phyloP scores from a whole-genome alignment of 2,888 invertebrate genomes.

The Sinhomidia bicolor region DNA sequence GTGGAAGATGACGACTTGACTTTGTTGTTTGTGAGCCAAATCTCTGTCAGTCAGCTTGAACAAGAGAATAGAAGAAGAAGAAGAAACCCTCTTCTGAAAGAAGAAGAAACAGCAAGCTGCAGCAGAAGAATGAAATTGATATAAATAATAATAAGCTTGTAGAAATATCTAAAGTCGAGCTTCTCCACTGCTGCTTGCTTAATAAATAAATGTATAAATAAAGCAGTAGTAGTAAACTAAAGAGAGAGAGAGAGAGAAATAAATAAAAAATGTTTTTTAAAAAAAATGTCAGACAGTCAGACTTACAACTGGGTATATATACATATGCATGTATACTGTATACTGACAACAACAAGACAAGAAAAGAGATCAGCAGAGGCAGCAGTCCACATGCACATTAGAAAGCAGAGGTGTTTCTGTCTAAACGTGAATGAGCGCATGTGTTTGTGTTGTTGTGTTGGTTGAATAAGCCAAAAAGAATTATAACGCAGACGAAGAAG shows the following conservation, averaged over 20 bases:
- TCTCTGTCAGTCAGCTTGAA: conserved; percentile 51
- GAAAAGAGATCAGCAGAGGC: conserved; percentile 40
- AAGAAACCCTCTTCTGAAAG: background rate
- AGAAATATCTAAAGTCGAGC: conserved; percentile 15
- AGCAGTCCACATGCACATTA: background rate
- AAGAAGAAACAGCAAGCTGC: background rate
- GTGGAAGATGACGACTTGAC: conserved; percentile 43
- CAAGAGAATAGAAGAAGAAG: background rate
- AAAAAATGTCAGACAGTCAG: background rate
- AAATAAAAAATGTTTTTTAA: conserved; percentile 15
- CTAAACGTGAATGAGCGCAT: background rate
- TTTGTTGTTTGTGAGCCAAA: conserved; percentile 54
- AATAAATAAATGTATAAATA: conserved; percentile 40
- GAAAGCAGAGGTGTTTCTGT: background rate
- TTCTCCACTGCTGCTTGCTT: conserved; percentile 18
- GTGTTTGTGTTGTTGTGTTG: conserved; percentile 35
- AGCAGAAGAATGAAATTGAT: background rate
- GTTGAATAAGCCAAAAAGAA: conserved; percentile 60
- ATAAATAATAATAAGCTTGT: conserved; percentile 25
- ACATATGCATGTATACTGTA: too few species aligned
- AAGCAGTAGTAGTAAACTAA: background rate
- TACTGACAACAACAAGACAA: background rate
- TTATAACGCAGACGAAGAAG: conserved; percentile 45
- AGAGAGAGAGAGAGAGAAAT: background rate
- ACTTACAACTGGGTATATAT: background rate